Conservation (phyloP, 1,140 invertebrate genomes). For the Atta texana region DNA sequence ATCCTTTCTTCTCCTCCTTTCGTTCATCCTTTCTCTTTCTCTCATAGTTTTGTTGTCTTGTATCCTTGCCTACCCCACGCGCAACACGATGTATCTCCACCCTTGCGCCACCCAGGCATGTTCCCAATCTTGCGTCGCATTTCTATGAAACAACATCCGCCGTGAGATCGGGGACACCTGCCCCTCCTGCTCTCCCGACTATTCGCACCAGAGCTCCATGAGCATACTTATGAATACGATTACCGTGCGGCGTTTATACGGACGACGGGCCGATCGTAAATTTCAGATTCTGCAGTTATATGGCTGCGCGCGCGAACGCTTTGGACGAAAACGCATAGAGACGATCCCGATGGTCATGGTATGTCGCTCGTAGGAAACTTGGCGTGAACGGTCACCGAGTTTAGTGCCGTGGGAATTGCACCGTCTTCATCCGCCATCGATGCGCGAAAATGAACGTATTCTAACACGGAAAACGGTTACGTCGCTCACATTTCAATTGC, state of each 20-base stretch:
- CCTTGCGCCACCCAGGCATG: background rate
- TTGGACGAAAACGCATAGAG: constrained; percentile 3
- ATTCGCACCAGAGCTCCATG: constrained; percentile 15
- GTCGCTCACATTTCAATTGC: constrained; percentile 26
- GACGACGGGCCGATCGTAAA: constrained; percentile 58
- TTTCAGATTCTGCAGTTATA: constrained; percentile 64
- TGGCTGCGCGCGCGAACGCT: background rate
- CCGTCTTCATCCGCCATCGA: constrained; percentile 49
- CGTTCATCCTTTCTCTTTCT: constrained; percentile 30
- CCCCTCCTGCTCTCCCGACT: constrained; percentile 38
- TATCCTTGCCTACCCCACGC: constrained; percentile 5
- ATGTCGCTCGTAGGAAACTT: background rate
- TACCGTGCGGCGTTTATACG: constrained; percentile 63
- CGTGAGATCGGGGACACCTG: constrained; percentile 75
- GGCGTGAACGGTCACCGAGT: constrained; percentile 17
- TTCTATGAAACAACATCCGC: constrained; percentile 63
- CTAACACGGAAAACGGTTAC: background rate
- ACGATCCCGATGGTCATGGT: constrained; percentile 36
- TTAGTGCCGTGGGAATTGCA: constrained; percentile 46
- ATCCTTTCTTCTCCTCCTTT: background rate
- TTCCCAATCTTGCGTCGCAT: constrained; percentile 36
- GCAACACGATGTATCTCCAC: constrained; percentile 21
- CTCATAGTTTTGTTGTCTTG: constrained; percentile 43
- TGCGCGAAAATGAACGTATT: constrained; percentile 31
- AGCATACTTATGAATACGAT: constrained; percentile 74